These are phyloP conservation scores for zebrafish (Danio rerio) DNA, from an alignment of 2,113 vertebrate genomes.

Conservation along the genomic window DNA sequence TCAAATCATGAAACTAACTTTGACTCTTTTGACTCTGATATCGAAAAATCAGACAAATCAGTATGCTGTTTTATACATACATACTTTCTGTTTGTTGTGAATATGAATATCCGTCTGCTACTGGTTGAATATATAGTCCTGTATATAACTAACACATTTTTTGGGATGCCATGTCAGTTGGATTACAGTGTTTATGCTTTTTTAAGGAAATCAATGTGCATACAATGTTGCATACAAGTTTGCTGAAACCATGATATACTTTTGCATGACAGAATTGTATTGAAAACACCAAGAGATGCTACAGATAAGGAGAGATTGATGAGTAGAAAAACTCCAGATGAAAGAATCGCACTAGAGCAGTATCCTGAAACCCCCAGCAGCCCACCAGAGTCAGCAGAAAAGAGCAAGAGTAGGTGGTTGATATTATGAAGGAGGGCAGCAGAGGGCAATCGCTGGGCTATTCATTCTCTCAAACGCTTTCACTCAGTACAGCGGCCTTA, in stretches of 20 bases:
- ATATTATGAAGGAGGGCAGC: conserved; percentile 34
- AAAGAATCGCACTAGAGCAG: background rate
- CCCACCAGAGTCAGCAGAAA: conserved; percentile 40
- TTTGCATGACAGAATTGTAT: background rate
- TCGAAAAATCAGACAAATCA: no score
- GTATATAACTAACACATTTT: background rate
- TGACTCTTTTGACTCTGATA: no score
- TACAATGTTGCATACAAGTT: no score
- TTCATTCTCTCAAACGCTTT: conserved; percentile 21
- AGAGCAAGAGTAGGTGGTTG: conserved; percentile 29
- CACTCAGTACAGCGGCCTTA: background rate
- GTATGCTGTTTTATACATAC: no score
- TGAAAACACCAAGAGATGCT: background rate
- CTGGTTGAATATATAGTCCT: background rate
- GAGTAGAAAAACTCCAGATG: background rate
- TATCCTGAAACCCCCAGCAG: conserved; percentile 4
- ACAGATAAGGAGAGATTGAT: background rate
- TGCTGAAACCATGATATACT: background rate
- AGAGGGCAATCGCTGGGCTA: conserved; percentile 29
- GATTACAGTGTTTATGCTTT: background rate
- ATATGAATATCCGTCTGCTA: background rate
- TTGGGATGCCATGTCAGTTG: background rate
- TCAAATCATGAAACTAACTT: no score
- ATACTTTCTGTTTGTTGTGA: no score
- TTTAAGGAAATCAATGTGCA: background rate